Percentiles rank a stretch among this genome's conserved stretches.
Evolutionary conservation across 64 coral and sea anemone species (phyloP).

Genomic region (Stylophora pistillata): DNA sequence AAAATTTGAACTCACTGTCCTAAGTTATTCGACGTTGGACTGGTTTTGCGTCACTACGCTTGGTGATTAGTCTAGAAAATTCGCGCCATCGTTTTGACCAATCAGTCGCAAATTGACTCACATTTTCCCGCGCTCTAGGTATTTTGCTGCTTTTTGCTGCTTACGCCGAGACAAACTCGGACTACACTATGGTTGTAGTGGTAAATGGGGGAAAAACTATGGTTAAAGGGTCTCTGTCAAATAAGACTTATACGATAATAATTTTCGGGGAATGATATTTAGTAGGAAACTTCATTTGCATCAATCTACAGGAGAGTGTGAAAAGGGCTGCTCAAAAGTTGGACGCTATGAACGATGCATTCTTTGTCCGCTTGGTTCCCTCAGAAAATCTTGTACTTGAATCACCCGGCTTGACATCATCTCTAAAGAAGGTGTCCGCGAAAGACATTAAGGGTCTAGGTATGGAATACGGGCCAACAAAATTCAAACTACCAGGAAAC

Average conservation of each 20-base stretch:
- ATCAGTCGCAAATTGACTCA: background rate
- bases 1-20: no score
- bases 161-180: background rate
- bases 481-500: no score
- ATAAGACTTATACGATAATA: background rate
- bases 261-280: no score
- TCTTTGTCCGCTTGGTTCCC: background rate
- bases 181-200: no score
- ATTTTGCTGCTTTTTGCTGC: background rate
- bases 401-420: no score
- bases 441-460: no score
- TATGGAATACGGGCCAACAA: no score
- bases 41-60: background rate
- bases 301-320: background rate
- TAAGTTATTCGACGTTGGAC: background rate
- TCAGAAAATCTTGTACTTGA: background rate
- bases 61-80: background rate
- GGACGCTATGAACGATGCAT: background rate
- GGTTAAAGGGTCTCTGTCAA: background rate
- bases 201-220: no score
- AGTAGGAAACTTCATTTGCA: background rate
- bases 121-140: background rate
- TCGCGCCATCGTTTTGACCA: background rate
- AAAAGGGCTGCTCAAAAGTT: background rate
- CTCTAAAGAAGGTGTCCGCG: no score